A percentile compares a stretch with the other conserved stretches of the same genome.
phyloP scores from a whole-genome alignment of 2,113 vertebrate genomes.

The Lepisosteus oculatus region DNA sequence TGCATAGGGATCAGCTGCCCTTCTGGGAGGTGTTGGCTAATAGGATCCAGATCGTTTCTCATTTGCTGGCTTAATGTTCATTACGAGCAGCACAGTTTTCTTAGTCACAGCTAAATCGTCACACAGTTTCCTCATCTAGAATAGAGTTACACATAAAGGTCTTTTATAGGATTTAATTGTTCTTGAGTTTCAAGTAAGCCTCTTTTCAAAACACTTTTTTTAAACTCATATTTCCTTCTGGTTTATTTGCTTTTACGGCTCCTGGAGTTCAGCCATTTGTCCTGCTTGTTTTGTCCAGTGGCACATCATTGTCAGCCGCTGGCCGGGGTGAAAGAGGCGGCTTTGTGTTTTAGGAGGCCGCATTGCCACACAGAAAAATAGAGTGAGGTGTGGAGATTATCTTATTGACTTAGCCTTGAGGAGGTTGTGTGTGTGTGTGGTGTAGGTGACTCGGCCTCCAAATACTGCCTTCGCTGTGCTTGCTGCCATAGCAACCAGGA shows the following conservation, averaged over 20 bases:
- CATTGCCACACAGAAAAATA: constrained; percentile 1
- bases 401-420: constrained; percentile 48
- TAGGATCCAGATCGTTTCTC: too few species aligned
- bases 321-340: not conserved
- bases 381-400: constrained; percentile 28
- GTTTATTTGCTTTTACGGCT: not conserved
- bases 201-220: not conserved
- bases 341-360: not conserved
- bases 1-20: too few species aligned
- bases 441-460: constrained; percentile 56
- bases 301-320: not conserved
- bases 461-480: constrained; percentile 61
- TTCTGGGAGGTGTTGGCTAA: too few species aligned
- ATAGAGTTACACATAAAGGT: too few species aligned
- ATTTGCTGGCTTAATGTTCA: too few species aligned
- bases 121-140: too few species aligned
- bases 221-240: not conserved
- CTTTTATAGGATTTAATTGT: too few species aligned
- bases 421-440: constrained; percentile 39
- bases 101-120: too few species aligned
- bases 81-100: too few species aligned
- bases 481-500: constrained; percentile 72
- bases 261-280: not conserved
- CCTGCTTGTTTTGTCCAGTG: not conserved
- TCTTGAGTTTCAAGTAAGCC: not conserved